Percentiles rank a stretch among this genome's conserved stretches.
These are phyloP conservation scores for Pomatorhinus ruficollis DNA, from an alignment of 2,113 vertebrate genomes.

Conservation along the genomic window DNA sequence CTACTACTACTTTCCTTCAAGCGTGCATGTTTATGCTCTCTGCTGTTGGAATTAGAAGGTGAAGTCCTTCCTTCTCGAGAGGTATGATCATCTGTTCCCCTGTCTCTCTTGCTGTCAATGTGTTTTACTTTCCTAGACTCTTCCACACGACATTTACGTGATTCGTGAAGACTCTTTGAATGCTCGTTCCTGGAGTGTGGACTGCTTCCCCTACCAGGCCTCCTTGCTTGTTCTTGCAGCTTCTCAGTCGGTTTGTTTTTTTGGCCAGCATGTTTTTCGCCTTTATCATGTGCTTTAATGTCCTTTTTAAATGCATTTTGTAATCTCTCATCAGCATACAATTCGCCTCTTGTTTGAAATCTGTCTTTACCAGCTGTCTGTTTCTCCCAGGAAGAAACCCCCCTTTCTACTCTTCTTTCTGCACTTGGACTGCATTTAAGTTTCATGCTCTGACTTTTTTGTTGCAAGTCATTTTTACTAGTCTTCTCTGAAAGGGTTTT, in stretches of 20 bases:
- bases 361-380: constrained; percentile 60
- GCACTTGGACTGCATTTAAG: constrained; percentile 49
- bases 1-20: constrained; percentile 24
- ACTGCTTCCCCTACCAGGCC: constrained; percentile 61
- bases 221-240: constrained; percentile 64
- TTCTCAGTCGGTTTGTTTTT: constrained; percentile 60
- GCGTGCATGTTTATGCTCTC: constrained; percentile 48
- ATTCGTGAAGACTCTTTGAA: constrained; percentile 57
- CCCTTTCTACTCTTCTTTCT: constrained; percentile 59
- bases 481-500: constrained; percentile 60
- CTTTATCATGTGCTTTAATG: constrained; percentile 66
- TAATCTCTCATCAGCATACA: constrained; percentile 64
- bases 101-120: constrained; percentile 66
- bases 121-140: constrained; percentile 65
- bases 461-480: constrained; percentile 56
- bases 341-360: constrained; percentile 55
- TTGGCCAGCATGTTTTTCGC: constrained; percentile 65
- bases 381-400: constrained; percentile 67
- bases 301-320: constrained; percentile 67
- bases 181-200: constrained; percentile 62
- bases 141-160: constrained; percentile 59
- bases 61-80: constrained; percentile 63
- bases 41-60: constrained; percentile 52
- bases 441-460: constrained; percentile 62
- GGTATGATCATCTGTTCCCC: constrained; percentile 41